Conservation (phyloP, 1,140 invertebrate genomes). For the Heliconius nattereri region DNA sequence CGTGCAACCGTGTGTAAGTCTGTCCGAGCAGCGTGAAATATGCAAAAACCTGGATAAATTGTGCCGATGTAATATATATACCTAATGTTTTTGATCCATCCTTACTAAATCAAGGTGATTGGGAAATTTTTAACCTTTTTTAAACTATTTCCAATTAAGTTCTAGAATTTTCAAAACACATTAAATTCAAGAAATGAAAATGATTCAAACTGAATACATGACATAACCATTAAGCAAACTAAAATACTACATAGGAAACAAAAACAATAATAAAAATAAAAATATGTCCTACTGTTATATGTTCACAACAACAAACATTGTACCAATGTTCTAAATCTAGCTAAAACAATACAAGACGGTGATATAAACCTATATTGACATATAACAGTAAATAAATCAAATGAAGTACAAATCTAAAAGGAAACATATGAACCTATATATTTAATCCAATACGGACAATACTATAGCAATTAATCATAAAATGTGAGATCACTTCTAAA, state of each 20-base stretch:
- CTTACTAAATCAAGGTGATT: too few species aligned
- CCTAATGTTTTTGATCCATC: background rate
- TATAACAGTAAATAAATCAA: background rate
- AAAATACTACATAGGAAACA: background rate
- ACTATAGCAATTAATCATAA: slow-evolving; percentile 20
- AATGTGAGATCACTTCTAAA: slow-evolving; percentile 20
- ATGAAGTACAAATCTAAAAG: background rate
- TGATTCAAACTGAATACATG: background rate
- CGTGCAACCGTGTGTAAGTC: slow-evolving; percentile 94
- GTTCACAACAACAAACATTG: background rate
- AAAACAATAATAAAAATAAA: background rate
- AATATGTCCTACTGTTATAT: background rate
- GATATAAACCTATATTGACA: background rate
- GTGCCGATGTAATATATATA: slow-evolving; percentile 15
- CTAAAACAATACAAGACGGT: background rate
- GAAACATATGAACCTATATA: background rate
- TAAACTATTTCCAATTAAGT: background rate
- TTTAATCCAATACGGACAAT: background rate
- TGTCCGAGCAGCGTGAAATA: slow-evolving; percentile 83
- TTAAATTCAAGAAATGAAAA: background rate
- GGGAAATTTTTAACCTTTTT: background rate
- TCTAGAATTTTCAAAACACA: background rate
- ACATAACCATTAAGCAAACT: background rate
- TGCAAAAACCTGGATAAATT: slow-evolving; percentile 56
- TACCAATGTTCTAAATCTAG: background rate